Base-by-base conservation (phyloP, 2,888 invertebrate genomes). In the Trachelus troglodyta region DNA sequence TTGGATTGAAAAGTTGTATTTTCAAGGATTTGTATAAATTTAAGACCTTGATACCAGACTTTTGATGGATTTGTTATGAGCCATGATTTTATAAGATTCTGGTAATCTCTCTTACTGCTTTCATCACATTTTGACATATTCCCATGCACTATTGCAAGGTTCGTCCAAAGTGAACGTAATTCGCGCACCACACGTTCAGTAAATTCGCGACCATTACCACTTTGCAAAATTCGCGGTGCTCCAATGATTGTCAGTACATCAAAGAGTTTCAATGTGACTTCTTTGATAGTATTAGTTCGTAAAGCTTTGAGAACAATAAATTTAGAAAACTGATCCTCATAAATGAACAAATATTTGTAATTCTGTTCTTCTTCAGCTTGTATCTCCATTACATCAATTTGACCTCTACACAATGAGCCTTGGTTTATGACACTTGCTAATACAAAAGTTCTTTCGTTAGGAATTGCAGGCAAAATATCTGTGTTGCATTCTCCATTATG, bases 381-480 rank as follows among this genome's bases (percentile, higher is more conserved):
- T 84, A 89, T 86, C 31, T 89, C 86, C 75, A 89, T 82, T 35
- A 89, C 80, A 31, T 89, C 86, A 69, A 89, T 81, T 80, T 89
- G 86, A 69, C 85, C 88, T 78, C 86, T 83, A 69, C 23, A 31
- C 12, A 33, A 15, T 71, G 33, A 56, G 23, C 9, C 15, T 56
- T 56, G 56, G 23, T 56, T 56, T 56, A 56, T 56, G 9, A 9
- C 56, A 56, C 23, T 56, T 56, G 56, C 23, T 56, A 23, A 56
- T 56, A 56, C 23, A 23, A 23, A 56, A 56, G 23, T 56, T 9
- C 23, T 56, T 56, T 56, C 56, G 23, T 56, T 56, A 56, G 23
- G 56, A 56, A 56, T 9, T 23, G 23, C 6, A 56, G 23, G 23
- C 9, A 23, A 56, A 56, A 23, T 2, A 56, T 56, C 56, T 56